Percentiles rank a stretch among this genome's conserved stretches.
Conservation (phyloP, 1,140 invertebrate genomes). For the Zaprionus kolodkinae region DNA sequence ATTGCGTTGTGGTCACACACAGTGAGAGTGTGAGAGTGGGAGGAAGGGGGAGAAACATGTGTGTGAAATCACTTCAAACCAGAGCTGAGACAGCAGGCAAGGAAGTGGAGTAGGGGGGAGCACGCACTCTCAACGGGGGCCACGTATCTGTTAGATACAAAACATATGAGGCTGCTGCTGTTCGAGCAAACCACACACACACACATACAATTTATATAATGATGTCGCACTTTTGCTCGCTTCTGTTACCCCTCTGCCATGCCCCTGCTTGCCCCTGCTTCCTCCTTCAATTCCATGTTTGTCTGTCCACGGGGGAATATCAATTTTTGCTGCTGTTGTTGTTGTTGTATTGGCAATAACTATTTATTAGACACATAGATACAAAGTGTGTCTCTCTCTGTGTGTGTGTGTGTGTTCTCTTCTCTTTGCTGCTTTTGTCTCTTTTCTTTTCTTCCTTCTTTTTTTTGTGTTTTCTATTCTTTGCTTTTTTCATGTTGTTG, state of each 20-base stretch:
- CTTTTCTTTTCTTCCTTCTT: not conserved
- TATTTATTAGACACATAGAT: slow-evolving; percentile 81
- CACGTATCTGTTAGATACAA: slow-evolving; percentile 77
- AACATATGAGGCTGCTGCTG: slow-evolving; percentile 71
- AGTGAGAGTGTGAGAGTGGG: not conserved
- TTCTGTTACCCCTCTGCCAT: not conserved
- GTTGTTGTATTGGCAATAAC: slow-evolving; percentile 73
- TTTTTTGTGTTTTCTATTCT: no score
- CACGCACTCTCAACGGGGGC: slow-evolving; percentile 14
- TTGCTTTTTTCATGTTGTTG: slow-evolving; percentile 10
- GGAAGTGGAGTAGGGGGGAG: not conserved
- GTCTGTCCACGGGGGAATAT: slow-evolving; percentile 61
- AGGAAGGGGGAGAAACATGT: slow-evolving; percentile 58
- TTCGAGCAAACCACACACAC: slow-evolving; percentile 43
- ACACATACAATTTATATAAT: slow-evolving; percentile 75
- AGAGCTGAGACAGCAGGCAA: not conserved
- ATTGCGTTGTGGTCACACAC: slow-evolving; percentile 71
- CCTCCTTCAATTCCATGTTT: not conserved
- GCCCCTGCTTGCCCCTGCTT: not conserved
- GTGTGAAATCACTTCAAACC: slow-evolving; percentile 77
- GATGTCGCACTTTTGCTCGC: slow-evolving; percentile 76
- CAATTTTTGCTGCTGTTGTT: slow-evolving; percentile 60
- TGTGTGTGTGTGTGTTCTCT: slow-evolving; percentile 38
- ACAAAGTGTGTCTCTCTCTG: slow-evolving; percentile 69
- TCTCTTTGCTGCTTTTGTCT: slow-evolving; percentile 32